These are phyloP conservation scores for Lutraria rhynchaena DNA, from an alignment of 1,140 invertebrate genomes.

Conservation along the genomic window DNA sequence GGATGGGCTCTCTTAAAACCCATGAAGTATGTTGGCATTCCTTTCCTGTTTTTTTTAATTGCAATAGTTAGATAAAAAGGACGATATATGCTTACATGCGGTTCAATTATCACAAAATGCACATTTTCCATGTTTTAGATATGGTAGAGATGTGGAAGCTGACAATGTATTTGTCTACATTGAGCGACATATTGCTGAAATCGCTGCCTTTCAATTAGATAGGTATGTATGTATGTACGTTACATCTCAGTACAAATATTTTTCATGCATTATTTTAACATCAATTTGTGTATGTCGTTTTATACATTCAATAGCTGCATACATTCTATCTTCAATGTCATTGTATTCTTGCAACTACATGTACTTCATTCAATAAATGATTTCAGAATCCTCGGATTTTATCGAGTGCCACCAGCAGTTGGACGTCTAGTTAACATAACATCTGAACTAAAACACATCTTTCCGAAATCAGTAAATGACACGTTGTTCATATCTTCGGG, in stretches of 20 bases:
- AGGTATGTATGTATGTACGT: background rate
- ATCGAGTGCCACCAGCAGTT: slow-evolving; percentile 40
- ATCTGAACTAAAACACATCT: slow-evolving; percentile 18
- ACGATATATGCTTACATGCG: too few relatives aligned
- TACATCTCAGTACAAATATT: too few relatives aligned
- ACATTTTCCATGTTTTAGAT: too few relatives aligned
- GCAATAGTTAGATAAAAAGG: too few relatives aligned
- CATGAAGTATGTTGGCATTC: slow-evolving; percentile 43
- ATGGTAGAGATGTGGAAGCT: slow-evolving; percentile 34
- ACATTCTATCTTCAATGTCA: too few relatives aligned
- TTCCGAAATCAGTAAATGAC: background rate
- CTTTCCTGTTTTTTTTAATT: too few relatives aligned
- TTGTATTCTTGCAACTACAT: too few relatives aligned
- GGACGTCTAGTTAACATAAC: slow-evolving; percentile 38
- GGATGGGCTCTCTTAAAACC: slow-evolving; percentile 39
- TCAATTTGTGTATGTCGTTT: too few relatives aligned
- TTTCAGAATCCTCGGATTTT: slow-evolving; percentile 41
- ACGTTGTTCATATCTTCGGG: slow-evolving; percentile 29
- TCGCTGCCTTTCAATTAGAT: slow-evolving; percentile 46
- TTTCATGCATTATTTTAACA: too few relatives aligned
- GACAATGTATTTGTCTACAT: slow-evolving; percentile 47
- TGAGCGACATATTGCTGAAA: slow-evolving; percentile 47
- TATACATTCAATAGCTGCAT: too few relatives aligned
- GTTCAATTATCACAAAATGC: too few relatives aligned
- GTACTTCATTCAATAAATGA: background rate